phyloP scores from a whole-genome alignment of 2,113 vertebrate species.

The Tor tambroides region DNA sequence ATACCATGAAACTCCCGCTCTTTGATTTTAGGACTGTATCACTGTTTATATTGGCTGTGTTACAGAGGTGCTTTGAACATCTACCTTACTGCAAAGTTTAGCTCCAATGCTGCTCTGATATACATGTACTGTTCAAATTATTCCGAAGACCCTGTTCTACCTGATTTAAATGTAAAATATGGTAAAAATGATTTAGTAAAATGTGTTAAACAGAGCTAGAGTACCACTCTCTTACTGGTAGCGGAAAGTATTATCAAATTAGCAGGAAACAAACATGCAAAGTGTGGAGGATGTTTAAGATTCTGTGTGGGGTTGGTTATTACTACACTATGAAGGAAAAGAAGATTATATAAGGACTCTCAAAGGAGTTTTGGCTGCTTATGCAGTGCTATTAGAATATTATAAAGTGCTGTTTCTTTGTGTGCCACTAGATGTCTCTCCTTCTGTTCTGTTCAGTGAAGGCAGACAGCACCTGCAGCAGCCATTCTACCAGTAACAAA shows the following conservation, averaged over 20 bases:
- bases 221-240: not conserved
- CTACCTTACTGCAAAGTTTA: not conserved
- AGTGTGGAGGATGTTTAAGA: not conserved
- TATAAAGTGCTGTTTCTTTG: constrained; percentile 26
- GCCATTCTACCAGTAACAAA: constrained; percentile 39
- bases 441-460: constrained; percentile 36
- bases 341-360: not conserved
- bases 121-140: not conserved
- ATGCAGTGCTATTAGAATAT: not conserved
- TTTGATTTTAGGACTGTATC: not conserved
- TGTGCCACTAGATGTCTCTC: constrained; percentile 65
- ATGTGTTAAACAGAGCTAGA: not conserved
- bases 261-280: not conserved
- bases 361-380: not conserved
- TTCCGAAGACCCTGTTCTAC: not conserved
- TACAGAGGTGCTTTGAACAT: not conserved
- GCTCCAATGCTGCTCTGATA: not conserved
- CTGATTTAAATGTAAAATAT: not conserved
- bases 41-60: not conserved
- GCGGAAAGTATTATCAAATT: not conserved
- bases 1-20: not conserved
- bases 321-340: not conserved
- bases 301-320: not conserved
- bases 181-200: not conserved
- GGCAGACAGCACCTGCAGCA: constrained; percentile 5